Conservation (phyloP, 2,888 invertebrate genomes). For the Thera obeliscata region DNA sequence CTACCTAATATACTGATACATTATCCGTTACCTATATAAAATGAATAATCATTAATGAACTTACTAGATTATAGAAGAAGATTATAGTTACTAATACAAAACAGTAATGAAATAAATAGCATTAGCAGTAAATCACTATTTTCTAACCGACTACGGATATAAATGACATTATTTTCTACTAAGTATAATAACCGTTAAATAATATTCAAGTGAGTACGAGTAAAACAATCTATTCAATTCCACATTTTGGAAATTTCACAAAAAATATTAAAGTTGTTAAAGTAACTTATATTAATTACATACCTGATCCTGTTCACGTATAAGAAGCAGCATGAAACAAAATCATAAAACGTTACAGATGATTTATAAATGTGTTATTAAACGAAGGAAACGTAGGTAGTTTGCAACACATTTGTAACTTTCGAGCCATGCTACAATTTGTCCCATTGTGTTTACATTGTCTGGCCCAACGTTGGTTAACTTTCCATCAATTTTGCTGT, state of each 20-base stretch:
- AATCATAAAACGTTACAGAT: constrained; percentile 33
- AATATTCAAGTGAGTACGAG: constrained; percentile 14
- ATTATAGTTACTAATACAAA: constrained; percentile 25
- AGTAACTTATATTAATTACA: constrained; percentile 49
- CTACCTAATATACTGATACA: constrained; percentile 30
- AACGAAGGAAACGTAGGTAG: constrained; percentile 37
- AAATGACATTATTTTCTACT: constrained; percentile 23
- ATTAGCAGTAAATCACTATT: constrained; percentile 42
- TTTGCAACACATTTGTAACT: constrained; percentile 45
- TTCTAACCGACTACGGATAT: constrained; percentile 39
- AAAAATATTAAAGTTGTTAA: neutral
- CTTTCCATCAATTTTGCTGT: constrained; percentile 68
- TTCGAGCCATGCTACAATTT: constrained; percentile 66
- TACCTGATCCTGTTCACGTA: constrained; percentile 72
- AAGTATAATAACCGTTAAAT: constrained; percentile 11
- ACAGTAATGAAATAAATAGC: constrained; percentile 32
- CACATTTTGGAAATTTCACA: constrained; percentile 14
- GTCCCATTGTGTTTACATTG: constrained; percentile 62
- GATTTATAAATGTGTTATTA: constrained; percentile 29
- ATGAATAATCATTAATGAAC: constrained; percentile 24
- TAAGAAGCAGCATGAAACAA: constrained; percentile 68
- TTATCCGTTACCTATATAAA: constrained; percentile 16
- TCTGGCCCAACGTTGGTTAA: constrained; percentile 56
- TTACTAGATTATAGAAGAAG: constrained; percentile 34
- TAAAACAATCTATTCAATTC: constrained; percentile 20